Conservation (phyloP, 2,113 vertebrate species). For the Bubo scandiacus region DNA sequence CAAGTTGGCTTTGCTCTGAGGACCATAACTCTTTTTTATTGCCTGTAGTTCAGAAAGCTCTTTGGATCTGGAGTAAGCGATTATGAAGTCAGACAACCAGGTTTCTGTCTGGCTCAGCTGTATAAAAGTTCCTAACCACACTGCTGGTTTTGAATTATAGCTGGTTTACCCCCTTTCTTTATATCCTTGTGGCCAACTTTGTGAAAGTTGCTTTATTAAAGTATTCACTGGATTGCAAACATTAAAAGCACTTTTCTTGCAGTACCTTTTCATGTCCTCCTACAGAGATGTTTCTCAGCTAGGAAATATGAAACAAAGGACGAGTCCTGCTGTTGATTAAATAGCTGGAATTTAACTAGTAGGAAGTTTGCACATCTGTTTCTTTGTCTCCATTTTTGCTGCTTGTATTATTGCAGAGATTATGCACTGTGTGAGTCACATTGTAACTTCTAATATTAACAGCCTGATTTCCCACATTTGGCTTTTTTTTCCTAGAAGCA, state of each 20-base stretch:
- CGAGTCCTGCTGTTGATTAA: not conserved
- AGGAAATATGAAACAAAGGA: not conserved
- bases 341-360: not conserved
- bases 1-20: not conserved
- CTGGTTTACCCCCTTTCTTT: not conserved
- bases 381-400: conserved; percentile 25
- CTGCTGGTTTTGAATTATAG: not conserved
- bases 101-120: not conserved
- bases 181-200: not conserved
- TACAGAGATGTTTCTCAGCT: not conserved
- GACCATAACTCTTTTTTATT: not conserved
- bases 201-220: not conserved
- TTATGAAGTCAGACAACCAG: not conserved
- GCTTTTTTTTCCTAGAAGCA: not conserved
- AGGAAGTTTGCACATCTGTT: conserved; percentile 61
- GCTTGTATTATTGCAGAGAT: not conserved
- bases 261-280: not conserved
- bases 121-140: not conserved
- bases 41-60: not conserved
- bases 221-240: not conserved
- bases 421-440: conserved; percentile 12
- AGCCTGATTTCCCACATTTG: not conserved
- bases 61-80: not conserved
- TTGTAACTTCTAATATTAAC: conserved; percentile 50
- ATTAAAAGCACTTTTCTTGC: not conserved